Base-by-base conservation (phyloP, 2,888 invertebrate species). In the Mythimna pallens region DNA sequence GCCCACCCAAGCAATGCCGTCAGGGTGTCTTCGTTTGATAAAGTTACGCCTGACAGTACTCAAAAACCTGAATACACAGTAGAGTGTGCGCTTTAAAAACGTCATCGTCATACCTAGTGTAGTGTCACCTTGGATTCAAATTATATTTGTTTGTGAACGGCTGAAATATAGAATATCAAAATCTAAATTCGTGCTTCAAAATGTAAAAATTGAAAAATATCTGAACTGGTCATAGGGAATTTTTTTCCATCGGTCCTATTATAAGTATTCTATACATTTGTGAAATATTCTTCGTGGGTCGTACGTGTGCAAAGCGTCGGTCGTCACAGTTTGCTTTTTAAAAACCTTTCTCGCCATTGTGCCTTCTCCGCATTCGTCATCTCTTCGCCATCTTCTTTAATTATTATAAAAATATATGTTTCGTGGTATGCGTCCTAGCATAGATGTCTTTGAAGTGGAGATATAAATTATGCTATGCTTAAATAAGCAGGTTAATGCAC, bases 161-260 rank as follows among this genome's bases (percentile, higher is more conserved):
- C 65, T 62, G 40, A 52, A 62, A 55, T 47, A 34, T 57, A 22
- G 20, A 62, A 25, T 30, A 22, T 36, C 34, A 77, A 57, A n/a
- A 47, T 36, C 34, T 30, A 78, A 78, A 74, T 66, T 76, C n/a
- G 36, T 40, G 47, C 71, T n/a, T 36, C 63, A 36, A 66, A 17
- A 43, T 63, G 65, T 67, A 73, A 73, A 69, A 72, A 70, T 55
- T 50, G 59, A 10, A 66, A 81, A 73, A 82, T 61, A 55, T 67
- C 10, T n/a, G 17, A 73, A 64, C 34, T 58, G 58, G 63, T 77
- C 58, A 52, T 70, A 52, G 63, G 66, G 34, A 82, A 30, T 34
- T 17, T 43, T 17, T 61, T 54, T n/a, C 50, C 17, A 36, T 55
- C n/a, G 40, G 55, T 81, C 34, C 17, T 74, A 7, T 14, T 40